These are phyloP conservation scores for Phorcus lineatus DNA, from an alignment of 2,888 invertebrate genomes.

Conservation along the genomic window DNA sequence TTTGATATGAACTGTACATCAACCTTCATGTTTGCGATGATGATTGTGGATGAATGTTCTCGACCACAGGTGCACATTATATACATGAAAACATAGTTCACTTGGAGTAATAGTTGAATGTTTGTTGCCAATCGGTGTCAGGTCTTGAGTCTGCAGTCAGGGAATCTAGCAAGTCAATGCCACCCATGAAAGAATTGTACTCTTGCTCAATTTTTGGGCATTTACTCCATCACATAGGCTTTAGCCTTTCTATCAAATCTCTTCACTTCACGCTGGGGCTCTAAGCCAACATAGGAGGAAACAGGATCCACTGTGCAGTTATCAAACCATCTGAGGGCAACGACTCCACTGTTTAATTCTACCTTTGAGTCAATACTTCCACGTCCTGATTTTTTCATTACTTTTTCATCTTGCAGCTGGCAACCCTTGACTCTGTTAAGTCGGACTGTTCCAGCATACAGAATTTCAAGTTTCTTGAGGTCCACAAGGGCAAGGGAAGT, in stretches of 20 bases:
- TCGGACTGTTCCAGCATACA: conserved; percentile 35
- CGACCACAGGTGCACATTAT: no score
- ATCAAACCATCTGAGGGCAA: conserved; percentile 45
- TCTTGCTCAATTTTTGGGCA: conserved; percentile 30
- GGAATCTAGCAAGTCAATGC: conserved; percentile 33
- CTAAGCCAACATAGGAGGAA: conserved; percentile 39
- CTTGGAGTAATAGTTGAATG: no score
- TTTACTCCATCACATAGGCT: not conserved
- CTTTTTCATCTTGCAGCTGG: conserved; percentile 40
- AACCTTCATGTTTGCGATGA: no score
- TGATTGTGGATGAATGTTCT: no score
- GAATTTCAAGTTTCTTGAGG: conserved; percentile 28
- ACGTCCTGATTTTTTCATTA: conserved; percentile 40
- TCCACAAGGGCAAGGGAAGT: conserved; percentile 26
- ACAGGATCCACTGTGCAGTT: conserved; percentile 42
- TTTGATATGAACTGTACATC: no score
- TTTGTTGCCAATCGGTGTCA: no score
- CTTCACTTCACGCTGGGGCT: conserved; percentile 26
- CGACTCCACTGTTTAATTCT: conserved; percentile 33
- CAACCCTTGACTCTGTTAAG: conserved; percentile 34
- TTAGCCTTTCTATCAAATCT: no score
- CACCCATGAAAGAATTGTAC: conserved; percentile 37
- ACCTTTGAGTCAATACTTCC: conserved; percentile 38
- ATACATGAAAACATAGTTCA: no score
- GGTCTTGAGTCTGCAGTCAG: conserved; percentile 22